Evolutionary conservation across 2,888 invertebrate genomes (phyloP), one percentile per base, ranked within the genome.

Genomic region (Aleiodes leptofemur): DNA sequence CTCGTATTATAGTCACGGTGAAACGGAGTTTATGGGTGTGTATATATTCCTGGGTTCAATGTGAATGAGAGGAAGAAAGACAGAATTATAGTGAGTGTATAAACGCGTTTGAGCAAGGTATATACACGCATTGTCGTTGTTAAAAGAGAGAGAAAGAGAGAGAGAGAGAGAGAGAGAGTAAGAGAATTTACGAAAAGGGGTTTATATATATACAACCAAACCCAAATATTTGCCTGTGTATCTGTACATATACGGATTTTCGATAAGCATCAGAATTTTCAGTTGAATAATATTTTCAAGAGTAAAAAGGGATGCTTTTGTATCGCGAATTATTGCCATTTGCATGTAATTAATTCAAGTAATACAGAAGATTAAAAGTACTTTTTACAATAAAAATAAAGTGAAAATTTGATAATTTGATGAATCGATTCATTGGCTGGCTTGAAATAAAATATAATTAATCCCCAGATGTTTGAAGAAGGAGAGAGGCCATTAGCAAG

Each of bases 401-500:
- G 0, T 14, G 4, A 13, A 23, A 23, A n/a, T 5, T n/a, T 0
- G 13, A 7, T 16, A 55, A 3, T 55, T 55, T 16, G 53, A 14
- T 53, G 53, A 14, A 16, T 23, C 43, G 14, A 61, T 61, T 38
- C 16, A 38, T 16, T 55, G 11, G 5, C 8, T 38, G 4, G 16
- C 7, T 16, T 1, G 23, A 56, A 68, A 50, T 14, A 64, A 64
- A 70, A 43, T 14, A 57, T 48, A 50, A 31, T 38, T 53, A 57
- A 71, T 71, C 31, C 51, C 29, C 72, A 75, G 51, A 75, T 72
- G 70, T 16, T 38, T 61, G n/a, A 23, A 23, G 23, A 23, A 66
- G 50, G 68, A 51, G 50, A 70, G 56, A 59, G 72, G 81, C 85
- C 87, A 87, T 88, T 87, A 86, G 66, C 43, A 83, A 81, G 79